phyloP scores from a whole-genome alignment of 2,113 vertebrate species.

The Procavia capensis region DNA sequence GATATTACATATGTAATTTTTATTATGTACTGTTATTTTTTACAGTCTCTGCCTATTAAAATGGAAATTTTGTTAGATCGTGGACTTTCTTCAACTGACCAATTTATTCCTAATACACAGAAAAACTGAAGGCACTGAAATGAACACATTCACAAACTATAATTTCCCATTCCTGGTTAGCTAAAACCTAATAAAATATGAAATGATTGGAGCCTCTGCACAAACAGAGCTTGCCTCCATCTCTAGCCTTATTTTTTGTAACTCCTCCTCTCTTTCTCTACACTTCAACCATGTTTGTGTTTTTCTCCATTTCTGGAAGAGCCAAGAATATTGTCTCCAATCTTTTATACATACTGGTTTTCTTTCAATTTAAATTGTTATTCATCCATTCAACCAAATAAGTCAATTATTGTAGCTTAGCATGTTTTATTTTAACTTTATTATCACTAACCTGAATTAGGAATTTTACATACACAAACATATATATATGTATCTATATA shows the following conservation, averaged over 20 bases:
- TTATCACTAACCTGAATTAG: background rate
- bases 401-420: background rate
- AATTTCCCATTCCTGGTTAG: background rate
- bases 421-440: background rate
- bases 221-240: background rate
- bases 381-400: background rate
- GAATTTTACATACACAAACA: background rate
- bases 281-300: background rate
- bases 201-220: background rate
- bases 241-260: background rate
- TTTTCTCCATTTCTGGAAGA: background rate
- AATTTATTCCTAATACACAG: background rate
- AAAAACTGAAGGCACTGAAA: background rate
- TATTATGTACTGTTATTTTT: background rate
- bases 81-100: background rate
- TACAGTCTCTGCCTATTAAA: background rate
- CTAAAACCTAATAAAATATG: background rate
- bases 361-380: background rate
- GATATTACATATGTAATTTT: background rate
- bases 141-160: background rate
- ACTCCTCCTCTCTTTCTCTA: background rate
- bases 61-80: background rate
- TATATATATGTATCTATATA: no score
- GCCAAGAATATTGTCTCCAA: background rate
- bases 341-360: background rate